Evolutionary conservation across 2,113 vertebrate species (phyloP).

Genomic region (Suricata suricatta): DNA sequence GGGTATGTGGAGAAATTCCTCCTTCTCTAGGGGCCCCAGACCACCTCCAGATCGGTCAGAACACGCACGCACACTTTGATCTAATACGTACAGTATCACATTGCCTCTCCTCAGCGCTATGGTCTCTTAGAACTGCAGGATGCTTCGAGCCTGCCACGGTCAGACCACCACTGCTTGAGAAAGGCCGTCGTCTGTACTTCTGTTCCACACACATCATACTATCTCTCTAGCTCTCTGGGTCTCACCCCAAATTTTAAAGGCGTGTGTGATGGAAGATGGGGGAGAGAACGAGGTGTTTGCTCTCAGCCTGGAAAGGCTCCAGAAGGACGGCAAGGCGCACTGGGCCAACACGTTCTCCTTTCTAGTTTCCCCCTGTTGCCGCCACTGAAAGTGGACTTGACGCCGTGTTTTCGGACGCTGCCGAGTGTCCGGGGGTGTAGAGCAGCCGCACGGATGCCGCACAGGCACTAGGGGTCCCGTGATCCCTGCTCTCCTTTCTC

Average conservation of each 20-base stretch:
- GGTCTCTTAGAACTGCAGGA: not conserved
- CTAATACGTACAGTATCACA: not conserved
- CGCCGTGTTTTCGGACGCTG: not conserved
- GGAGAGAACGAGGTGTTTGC: not conserved
- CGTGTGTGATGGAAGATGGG: not conserved
- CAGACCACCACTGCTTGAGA: no score
- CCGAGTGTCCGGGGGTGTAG: no score
- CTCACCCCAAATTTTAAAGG: not conserved
- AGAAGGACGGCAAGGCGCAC: fast-evolving
- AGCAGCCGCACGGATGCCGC: not conserved
- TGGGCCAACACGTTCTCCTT: not conserved
- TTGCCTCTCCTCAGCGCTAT: not conserved
- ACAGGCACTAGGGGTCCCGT: fast-evolving
- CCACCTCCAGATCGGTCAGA: not conserved
- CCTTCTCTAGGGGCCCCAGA: not conserved
- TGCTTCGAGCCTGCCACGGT: not conserved
- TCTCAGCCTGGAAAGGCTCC: not conserved
- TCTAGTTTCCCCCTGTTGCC: not conserved
- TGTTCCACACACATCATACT: not conserved
- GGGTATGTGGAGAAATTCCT: not conserved
- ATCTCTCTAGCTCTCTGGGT: not conserved
- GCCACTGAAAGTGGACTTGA: not conserved
- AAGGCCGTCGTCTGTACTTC: not conserved
- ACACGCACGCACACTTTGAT: not conserved
- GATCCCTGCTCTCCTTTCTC: not conserved